A percentile compares a stretch with the other conserved stretches of the same genome.
Conservation (phyloP, 2,797 vertebrate species). For the Sebastes elongatus region DNA sequence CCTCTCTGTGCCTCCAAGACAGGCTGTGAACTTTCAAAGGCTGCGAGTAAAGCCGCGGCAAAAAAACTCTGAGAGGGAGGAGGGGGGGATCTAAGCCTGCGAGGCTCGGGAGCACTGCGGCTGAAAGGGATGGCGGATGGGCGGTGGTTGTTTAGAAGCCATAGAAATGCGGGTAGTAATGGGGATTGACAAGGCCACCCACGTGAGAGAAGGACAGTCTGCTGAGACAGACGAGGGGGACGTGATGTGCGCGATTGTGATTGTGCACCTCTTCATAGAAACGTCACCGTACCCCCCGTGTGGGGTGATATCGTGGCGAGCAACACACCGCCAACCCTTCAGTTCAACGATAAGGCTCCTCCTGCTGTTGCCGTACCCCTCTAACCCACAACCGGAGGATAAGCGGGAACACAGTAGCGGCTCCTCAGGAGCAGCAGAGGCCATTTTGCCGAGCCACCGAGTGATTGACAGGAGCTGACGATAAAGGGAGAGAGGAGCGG, state of each 20-base stretch:
- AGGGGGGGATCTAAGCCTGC: conserved; percentile 45
- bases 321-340: conserved; percentile 16
- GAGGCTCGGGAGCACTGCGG: conserved; percentile 38
- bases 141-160: conserved; percentile 46
- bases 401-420: conserved; percentile 52
- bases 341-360: conserved; percentile 52
- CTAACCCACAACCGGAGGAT: conserved; percentile 55
- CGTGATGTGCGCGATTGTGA: conserved; percentile 16
- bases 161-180: conserved; percentile 48
- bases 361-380: conserved; percentile 27
- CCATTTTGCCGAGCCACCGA: conserved; percentile 54
- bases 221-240: conserved; percentile 8
- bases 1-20: conserved; percentile 71
- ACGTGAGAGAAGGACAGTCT: conserved; percentile 28
- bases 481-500: conserved; percentile 70
- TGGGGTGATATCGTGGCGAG: conserved; percentile 21
- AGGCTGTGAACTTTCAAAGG: conserved; percentile 80
- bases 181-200: conserved; percentile 73
- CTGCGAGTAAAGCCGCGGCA: conserved; percentile 57
- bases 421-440: conserved; percentile 53
- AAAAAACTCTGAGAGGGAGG: conserved; percentile 7
- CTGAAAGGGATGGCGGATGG: conserved; percentile 42
- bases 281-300: conserved; percentile 1
- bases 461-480: conserved; percentile 76
- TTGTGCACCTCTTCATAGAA: conserved; percentile 7